These are phyloP conservation scores for Mormyrops attenuatus DNA, from an alignment of 2,797 vertebrate genomes.

Conservation along the genomic window DNA sequence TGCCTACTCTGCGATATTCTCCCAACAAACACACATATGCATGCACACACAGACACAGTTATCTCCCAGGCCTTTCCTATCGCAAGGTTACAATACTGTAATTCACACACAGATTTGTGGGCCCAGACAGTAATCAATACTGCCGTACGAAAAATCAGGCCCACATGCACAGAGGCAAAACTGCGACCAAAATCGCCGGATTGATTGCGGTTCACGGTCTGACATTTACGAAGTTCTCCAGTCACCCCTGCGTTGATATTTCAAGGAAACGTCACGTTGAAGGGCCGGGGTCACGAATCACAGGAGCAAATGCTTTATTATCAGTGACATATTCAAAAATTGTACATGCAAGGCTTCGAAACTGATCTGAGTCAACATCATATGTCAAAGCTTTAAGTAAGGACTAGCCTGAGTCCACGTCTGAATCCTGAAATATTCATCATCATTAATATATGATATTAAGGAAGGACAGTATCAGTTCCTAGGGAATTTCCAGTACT, in stretches of 20 bases:
- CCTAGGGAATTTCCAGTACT: background rate
- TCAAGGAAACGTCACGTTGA: background rate
- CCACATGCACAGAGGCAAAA: background rate
- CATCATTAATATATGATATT: background rate
- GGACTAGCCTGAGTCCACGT: background rate
- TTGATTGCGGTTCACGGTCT: background rate
- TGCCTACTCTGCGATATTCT: background rate
- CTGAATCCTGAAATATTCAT: background rate
- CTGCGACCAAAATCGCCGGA: background rate
- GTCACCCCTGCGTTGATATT: background rate
- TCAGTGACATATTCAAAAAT: background rate
- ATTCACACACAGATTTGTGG: background rate
- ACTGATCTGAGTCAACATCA: background rate
- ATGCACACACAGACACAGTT: background rate
- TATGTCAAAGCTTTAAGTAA: background rate
- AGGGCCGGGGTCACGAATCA: background rate
- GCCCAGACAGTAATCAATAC: background rate
- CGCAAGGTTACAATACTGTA: background rate
- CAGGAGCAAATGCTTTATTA: background rate
- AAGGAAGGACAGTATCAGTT: background rate
- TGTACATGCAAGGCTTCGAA: background rate
- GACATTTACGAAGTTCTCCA: conserved; percentile 19
- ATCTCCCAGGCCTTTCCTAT: background rate
- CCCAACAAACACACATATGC: background rate
- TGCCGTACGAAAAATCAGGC: background rate